A percentile compares a stretch with the other conserved stretches of the same genome.
phyloP scores from a whole-genome alignment of 2,797 vertebrate genomes.

The Acanthurus tractus region DNA sequence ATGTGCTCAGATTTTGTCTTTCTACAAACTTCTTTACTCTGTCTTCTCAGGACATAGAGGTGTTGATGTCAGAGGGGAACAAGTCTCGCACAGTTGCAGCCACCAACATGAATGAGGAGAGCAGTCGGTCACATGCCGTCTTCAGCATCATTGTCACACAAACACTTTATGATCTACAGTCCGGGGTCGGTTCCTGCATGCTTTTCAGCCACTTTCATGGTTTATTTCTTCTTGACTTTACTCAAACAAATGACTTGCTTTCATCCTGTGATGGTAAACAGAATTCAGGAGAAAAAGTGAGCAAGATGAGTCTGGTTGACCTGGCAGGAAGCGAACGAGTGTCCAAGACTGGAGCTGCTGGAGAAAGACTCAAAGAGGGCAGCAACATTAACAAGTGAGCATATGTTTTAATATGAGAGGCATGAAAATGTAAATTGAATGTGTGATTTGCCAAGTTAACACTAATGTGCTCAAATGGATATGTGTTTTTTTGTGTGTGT shows the following conservation, averaged over 20 bases:
- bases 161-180: slow-evolving; percentile 93
- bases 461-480: background rate
- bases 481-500: background rate
- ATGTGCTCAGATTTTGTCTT: background rate
- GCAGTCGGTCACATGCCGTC: slow-evolving; percentile 96
- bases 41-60: slow-evolving; percentile 93
- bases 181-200: slow-evolving; percentile 87
- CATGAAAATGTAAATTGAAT: background rate
- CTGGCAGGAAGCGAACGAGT: slow-evolving; percentile 96
- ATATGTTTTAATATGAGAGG: background rate
- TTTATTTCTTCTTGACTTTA: background rate
- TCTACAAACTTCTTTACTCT: background rate
- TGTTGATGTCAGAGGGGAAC: slow-evolving; percentile 98
- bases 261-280: slow-evolving; percentile 60
- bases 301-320: slow-evolving; percentile 97
- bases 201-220: background rate
- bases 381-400: slow-evolving; percentile 99
- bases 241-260: background rate
- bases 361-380: slow-evolving; percentile 97
- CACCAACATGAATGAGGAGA: slow-evolving; percentile 99
- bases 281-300: slow-evolving; percentile 99
- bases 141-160: slow-evolving; percentile 98
- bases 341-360: slow-evolving; percentile 97
- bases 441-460: background rate
- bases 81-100: slow-evolving; percentile 98